Evolutionary conservation across 1,140 invertebrate genomes (phyloP).

Genomic region (Drosophila carrolli): DNA sequence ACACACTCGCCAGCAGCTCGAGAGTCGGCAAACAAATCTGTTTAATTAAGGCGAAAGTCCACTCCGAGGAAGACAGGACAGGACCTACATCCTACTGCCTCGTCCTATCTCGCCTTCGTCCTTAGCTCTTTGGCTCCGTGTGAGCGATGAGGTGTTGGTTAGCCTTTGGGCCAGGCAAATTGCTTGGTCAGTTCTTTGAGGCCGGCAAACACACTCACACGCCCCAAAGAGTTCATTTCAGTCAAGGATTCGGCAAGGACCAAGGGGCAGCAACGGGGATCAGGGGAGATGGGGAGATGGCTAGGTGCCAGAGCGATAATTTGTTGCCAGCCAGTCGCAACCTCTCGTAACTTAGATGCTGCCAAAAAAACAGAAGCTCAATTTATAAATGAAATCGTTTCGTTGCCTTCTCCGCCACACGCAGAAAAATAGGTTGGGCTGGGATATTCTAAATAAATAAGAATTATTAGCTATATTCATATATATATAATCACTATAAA

Average conservation of each 20-base stretch:
- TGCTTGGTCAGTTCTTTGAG: constrained; percentile 63
- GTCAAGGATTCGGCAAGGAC: constrained; percentile 30
- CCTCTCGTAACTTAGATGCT: constrained; percentile 60
- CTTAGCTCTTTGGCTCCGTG: constrained; percentile 27
- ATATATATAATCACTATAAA: neutral
- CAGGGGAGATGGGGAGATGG: constrained; percentile 21
- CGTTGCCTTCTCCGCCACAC: constrained; percentile 26
- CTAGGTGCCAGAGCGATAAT: constrained; percentile 63
- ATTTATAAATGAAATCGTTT: constrained; percentile 64
- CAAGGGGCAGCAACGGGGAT: neutral
- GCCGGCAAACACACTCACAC: constrained; percentile 45
- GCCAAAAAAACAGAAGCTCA: constrained; percentile 56
- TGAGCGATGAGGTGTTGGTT: constrained; percentile 65
- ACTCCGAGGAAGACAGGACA: constrained; percentile 17
- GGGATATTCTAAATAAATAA: no score
- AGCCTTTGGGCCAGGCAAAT: constrained; percentile 58
- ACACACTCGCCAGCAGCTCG: constrained; percentile 15
- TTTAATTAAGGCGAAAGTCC: constrained; percentile 59
- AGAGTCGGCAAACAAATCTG: constrained; percentile 52
- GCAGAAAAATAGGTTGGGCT: constrained; percentile 1
- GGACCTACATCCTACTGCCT: neutral
- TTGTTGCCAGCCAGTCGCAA: constrained; percentile 61
- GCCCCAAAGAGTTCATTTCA: constrained; percentile 41
- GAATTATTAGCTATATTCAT: no score
- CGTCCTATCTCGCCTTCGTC: constrained; percentile 13